A percentile compares a stretch with the other conserved stretches of the same genome.
These are phyloP conservation scores for Setophaga petechia DNA, from an alignment of 2,113 vertebrate genomes.

Conservation along the genomic window DNA sequence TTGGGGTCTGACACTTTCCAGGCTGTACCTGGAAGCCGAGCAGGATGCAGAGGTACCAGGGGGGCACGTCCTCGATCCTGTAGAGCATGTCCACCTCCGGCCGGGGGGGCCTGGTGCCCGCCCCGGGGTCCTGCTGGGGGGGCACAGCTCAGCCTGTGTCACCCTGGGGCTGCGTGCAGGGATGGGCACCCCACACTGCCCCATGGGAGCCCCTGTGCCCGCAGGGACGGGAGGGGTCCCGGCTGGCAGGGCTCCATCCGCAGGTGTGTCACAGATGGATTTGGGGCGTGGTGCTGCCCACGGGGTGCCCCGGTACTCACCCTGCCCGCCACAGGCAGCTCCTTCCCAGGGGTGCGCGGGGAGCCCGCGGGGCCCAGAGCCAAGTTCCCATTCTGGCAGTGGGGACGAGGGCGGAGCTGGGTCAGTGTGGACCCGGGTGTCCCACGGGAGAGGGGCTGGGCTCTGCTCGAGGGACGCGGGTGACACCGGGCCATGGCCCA, in stretches of 20 bases:
- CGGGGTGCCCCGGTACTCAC: background rate
- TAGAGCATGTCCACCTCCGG: conserved; percentile 88
- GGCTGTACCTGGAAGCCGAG: conserved; percentile 91
- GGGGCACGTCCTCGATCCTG: conserved; percentile 90
- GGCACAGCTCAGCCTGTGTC: background rate
- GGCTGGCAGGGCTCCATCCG: accelerated
- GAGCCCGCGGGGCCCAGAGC: background rate
- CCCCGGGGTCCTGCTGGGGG: background rate
- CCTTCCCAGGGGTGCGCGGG: background rate
- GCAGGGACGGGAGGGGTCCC: background rate
- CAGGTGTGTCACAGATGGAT: accelerated
- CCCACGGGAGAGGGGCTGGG: background rate
- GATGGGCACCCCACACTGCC: background rate
- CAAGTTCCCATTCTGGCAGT: background rate
- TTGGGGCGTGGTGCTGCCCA: background rate
- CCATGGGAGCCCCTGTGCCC: background rate
- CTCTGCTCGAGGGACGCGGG: background rate
- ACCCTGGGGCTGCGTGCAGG: accelerated
- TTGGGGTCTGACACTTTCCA: background rate
- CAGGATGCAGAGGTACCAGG: conserved; percentile 94
- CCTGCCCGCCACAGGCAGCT: background rate
- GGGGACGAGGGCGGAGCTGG: background rate
- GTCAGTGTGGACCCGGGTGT: background rate
- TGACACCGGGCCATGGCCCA: accelerated
- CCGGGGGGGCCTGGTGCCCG: background rate